Conservation (phyloP, 2,797 vertebrate species). For the Hemibagrus guttatus region DNA sequence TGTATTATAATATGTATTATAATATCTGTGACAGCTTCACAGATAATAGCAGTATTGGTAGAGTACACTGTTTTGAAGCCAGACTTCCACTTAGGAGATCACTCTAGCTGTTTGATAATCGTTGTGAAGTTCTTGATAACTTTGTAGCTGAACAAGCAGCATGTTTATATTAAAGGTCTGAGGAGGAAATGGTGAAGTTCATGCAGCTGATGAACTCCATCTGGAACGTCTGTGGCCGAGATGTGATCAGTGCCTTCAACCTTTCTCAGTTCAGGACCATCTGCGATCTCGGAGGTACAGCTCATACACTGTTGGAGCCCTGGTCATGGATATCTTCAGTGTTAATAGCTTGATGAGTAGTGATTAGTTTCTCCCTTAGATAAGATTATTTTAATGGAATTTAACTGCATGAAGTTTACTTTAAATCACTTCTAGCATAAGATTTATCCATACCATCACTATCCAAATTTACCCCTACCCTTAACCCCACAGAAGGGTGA, state of each 20-base stretch:
- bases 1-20: no score
- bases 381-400: background rate
- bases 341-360: background rate
- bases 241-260: constrained; percentile 77
- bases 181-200: constrained; percentile 83
- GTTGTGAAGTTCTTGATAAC: background rate
- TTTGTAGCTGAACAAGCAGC: background rate
- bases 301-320: background rate
- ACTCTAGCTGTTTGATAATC: background rate
- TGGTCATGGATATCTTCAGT: background rate
- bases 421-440: background rate
- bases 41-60: background rate
- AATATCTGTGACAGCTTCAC: background rate
- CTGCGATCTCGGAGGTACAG: constrained; percentile 82
- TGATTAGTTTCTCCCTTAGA: background rate
- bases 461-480: background rate
- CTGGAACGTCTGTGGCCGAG: constrained; percentile 83
- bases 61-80: background rate
- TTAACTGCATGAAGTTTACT: background rate
- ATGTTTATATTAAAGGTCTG: constrained; percentile 73
- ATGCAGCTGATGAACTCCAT: constrained; percentile 83
- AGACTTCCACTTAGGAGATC: background rate
- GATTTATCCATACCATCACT: background rate
- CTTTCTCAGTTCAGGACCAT: constrained; percentile 75
- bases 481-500: no score